Evolutionary conservation across 2,797 vertebrate species (phyloP), one percentile per base, ranked within the genome.

Genomic region (Onychomys arenicola): DNA sequence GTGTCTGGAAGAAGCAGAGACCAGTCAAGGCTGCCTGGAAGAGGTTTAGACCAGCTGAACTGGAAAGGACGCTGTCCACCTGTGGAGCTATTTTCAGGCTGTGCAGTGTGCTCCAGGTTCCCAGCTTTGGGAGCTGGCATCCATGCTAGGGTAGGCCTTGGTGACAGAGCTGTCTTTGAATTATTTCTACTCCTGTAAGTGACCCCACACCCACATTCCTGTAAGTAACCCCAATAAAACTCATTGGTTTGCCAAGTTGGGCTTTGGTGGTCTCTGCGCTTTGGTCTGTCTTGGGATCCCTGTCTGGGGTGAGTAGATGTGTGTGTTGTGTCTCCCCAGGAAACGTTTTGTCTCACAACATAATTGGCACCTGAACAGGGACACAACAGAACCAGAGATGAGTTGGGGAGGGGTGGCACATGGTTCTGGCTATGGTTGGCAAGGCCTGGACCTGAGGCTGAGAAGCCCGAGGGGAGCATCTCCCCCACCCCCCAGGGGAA

Each of bases 361-460:
- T 84, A 46, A 17, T 21, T 84, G 17, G 27, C 40, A 63, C 81
- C 81, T 46, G 27, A 84, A 43, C 27, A 84, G 37, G 16, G 43
- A 32, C 43, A 46, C 1, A 16, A 34, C 37, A 34, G 37, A 34
- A 83, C 16, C 37, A 29, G 21, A 63, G n/a, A 21, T 43, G 40
- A 11, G 1, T 17, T 21, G 10, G 13, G 59, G 59, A 43, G 40
- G 16, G 32, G 25, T 63, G 37, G 2, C 0, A 0, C 59, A 2
- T 46, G 32, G 27, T 32, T 43, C 59, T 63, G 59, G 17, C 37
- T 46, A 11, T 32, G 40, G 59, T 27, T 63, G 16, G 57, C 13
- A 29, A 43, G 57, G 25, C 57, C 40, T 0, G 2, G 8, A 63
- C 9, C 81, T 83, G 27, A 43, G 59, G 59, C 37, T 32, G 37